phyloP scores from a whole-genome alignment of 1,140 invertebrate genomes.

The Neoseiulus cucumeris region DNA sequence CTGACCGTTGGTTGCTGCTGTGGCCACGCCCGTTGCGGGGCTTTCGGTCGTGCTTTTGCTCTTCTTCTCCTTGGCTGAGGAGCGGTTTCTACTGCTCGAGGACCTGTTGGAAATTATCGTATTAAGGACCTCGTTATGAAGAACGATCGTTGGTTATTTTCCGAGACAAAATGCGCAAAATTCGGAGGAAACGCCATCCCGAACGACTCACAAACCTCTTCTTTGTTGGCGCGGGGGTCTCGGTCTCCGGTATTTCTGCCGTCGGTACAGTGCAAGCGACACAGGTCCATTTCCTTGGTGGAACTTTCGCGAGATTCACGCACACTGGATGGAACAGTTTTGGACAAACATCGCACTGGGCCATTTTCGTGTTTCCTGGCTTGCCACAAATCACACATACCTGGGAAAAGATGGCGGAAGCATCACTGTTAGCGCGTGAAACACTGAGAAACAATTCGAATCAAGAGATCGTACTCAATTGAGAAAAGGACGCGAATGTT shows the following conservation, averaged over 20 bases:
- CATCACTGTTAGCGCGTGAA: no score
- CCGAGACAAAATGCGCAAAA: no score
- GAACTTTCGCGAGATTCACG: conserved; percentile 38
- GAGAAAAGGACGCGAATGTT: no score
- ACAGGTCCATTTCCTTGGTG: conserved; percentile 25
- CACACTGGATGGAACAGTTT: conserved; percentile 79
- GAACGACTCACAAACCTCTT: no score
- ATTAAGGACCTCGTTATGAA: no score
- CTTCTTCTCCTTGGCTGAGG: conserved; percentile 13
- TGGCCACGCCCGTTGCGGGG: neutral
- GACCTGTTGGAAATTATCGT: no score
- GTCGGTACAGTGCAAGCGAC: conserved; percentile 18
- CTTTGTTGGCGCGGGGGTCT: neutral
- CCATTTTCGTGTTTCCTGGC: conserved; percentile 38
- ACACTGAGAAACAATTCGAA: no score
- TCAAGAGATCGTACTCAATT: no score
- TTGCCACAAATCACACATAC: conserved; percentile 54
- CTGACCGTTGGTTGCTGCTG: neutral
- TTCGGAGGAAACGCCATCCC: no score
- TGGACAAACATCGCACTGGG: conserved; percentile 66
- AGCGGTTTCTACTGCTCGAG: conserved; percentile 6
- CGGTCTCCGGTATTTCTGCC: neutral
- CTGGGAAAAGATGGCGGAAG: conserved; percentile 34
- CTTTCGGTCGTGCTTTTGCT: no score
- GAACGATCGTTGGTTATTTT: no score